Conservation (phyloP, 2,113 vertebrate genomes). For the Sylvietta virens region DNA sequence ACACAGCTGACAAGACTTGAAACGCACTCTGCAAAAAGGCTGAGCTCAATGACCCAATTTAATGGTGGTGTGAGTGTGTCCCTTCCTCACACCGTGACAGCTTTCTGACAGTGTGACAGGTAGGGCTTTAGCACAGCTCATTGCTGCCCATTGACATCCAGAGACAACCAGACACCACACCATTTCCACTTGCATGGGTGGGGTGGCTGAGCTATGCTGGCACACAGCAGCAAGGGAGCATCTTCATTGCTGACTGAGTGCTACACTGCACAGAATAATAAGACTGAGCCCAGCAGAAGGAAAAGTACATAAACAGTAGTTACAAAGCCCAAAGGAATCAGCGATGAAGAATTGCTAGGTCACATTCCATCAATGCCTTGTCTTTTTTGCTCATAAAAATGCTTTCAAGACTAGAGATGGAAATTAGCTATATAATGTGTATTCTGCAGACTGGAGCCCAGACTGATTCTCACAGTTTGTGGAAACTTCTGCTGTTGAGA, state of each 20-base stretch:
- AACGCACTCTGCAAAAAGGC: neutral
- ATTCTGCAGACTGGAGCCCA: neutral
- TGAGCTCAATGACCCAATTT: neutral
- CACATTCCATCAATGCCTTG: neutral
- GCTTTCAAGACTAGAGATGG: neutral
- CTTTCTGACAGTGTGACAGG: neutral
- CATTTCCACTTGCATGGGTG: neutral
- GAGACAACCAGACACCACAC: fast-evolving
- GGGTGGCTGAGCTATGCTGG: neutral
- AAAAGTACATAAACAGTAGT: neutral
- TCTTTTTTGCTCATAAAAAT: neutral
- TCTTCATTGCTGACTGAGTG: neutral
- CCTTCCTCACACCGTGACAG: neutral
- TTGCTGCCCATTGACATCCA: neutral
- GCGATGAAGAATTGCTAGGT: neutral
- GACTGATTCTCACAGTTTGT: neutral
- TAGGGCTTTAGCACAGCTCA: neutral
- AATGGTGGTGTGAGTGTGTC: neutral
- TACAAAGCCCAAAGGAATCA: neutral
- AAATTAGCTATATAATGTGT: neutral
- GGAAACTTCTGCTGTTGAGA: neutral
- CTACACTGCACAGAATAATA: neutral
- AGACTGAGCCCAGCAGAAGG: neutral
- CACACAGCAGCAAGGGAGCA: neutral
- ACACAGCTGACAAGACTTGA: neutral